phyloP scores from a whole-genome alignment of 2,797 vertebrate species.

The Triplophysa bombifrons region DNA sequence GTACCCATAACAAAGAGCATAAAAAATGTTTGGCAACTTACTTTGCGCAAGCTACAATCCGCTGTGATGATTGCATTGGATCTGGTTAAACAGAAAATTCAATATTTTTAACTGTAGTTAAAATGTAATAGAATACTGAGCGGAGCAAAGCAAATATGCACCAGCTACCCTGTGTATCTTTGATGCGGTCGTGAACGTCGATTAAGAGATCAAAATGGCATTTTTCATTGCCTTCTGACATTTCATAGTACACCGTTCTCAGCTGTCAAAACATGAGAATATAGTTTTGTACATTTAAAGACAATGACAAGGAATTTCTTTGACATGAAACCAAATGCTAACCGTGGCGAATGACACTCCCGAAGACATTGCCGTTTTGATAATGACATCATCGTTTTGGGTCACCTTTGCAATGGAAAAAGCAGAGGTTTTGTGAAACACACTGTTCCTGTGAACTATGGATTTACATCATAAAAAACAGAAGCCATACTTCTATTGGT shows the following conservation, averaged over 20 bases:
- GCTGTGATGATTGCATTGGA: conserved; percentile 58
- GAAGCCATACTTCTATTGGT: conserved; percentile 74
- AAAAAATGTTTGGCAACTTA: conserved; percentile 61
- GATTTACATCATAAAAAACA: neutral
- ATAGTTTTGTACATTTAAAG: neutral
- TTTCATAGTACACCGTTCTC: conserved; percentile 84
- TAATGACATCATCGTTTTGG: conserved; percentile 76
- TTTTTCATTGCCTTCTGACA: conserved; percentile 65
- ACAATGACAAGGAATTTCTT: neutral
- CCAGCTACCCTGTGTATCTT: conserved; percentile 53
- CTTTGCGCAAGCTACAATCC: conserved; percentile 83
- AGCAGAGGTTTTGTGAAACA: neutral
- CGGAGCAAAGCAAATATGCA: neutral
- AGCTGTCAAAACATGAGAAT: conserved; percentile 71
- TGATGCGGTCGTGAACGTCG: conserved; percentile 44
- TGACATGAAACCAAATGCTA: neutral
- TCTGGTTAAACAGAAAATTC: conserved; percentile 44
- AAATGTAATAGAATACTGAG: neutral
- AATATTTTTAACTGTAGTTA: neutral
- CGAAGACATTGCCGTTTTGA: conserved; percentile 77
- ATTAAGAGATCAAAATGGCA: conserved; percentile 84
- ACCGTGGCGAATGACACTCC: conserved; percentile 86
- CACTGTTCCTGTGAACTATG: neutral
- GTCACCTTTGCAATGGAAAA: conserved; percentile 70
- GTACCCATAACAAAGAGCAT: neutral